A percentile compares a stretch with the other conserved stretches of the same genome.
These are phyloP conservation scores for Oncorhynchus tshawytscha DNA, from an alignment of 2,113 vertebrate species.

Conservation along the genomic window DNA sequence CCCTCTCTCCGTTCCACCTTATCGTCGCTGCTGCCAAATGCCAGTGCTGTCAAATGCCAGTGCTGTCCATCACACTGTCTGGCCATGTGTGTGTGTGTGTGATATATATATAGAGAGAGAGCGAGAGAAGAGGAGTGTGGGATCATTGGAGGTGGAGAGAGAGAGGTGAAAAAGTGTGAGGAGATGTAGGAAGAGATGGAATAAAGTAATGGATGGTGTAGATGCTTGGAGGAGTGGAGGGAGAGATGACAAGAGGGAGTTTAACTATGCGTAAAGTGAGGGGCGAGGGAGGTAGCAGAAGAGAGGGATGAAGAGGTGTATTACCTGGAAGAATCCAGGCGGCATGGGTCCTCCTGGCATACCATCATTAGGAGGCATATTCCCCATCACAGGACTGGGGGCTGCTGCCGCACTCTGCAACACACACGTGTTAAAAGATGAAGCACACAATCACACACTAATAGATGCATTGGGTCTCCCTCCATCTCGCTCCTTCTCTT, in stretches of 20 bases:
- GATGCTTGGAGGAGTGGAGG: neutral
- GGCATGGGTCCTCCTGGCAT: conserved; percentile 82
- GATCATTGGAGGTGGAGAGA: conserved; percentile 12
- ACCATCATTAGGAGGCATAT: conserved; percentile 82
- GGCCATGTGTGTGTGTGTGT: conserved; percentile 10
- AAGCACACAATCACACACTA: neutral
- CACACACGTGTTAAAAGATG: neutral
- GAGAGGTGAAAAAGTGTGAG: neutral
- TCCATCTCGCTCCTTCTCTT: conserved; percentile 18
- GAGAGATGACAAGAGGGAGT: neutral
- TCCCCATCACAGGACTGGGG: conserved; percentile 87
- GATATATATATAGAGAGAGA: conserved; percentile 26
- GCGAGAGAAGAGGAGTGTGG: conserved; percentile 36
- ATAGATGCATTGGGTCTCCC: conserved; percentile 54
- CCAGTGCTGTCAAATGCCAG: conserved; percentile 73
- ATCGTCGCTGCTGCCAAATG: conserved; percentile 67
- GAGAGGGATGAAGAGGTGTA: neutral
- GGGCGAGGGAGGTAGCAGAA: neutral
- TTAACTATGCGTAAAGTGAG: no score
- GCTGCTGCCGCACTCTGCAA: conserved; percentile 82
- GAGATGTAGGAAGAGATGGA: neutral
- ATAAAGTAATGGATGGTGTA: neutral
- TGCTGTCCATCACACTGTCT: conserved; percentile 62
- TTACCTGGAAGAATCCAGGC: conserved; percentile 86
- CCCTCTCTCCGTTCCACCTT: conserved; percentile 43